Percentiles rank a stretch among this genome's conserved stretches.
phyloP scores from a whole-genome alignment of 2,888 invertebrate genomes.

The Agriopis marginaria region DNA sequence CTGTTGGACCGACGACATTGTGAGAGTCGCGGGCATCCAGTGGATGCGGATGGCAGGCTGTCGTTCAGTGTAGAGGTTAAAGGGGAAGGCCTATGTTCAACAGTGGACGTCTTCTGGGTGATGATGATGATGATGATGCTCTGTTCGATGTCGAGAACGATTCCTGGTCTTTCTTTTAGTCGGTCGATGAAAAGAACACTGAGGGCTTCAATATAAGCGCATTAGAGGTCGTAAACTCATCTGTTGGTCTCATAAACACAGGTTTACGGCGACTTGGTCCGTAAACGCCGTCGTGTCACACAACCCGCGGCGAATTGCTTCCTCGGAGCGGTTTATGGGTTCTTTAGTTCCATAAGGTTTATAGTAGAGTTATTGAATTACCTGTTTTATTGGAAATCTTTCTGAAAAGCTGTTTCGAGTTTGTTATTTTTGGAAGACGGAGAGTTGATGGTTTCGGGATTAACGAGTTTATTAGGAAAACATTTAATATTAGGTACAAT shows the following conservation, averaged over 20 bases:
- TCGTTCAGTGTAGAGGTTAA: too few relatives aligned
- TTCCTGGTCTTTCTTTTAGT: neutral
- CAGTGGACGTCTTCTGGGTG: too few relatives aligned
- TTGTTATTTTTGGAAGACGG: neutral
- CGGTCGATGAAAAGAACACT: neutral
- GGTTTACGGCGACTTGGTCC: slow-evolving; percentile 55
- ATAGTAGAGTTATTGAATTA: slow-evolving; percentile 37
- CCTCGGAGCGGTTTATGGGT: slow-evolving; percentile 59
- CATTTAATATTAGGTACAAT: neutral
- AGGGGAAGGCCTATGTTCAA: too few relatives aligned
- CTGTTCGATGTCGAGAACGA: neutral
- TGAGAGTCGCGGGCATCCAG: too few relatives aligned
- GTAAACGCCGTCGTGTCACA: slow-evolving; percentile 46
- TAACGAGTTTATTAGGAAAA: too few relatives aligned
- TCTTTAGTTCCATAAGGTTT: slow-evolving; percentile 52
- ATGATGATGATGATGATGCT: too few relatives aligned
- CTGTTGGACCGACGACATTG: too few relatives aligned
- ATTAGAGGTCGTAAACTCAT: slow-evolving; percentile 50
- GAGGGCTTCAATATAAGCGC: slow-evolving; percentile 3
- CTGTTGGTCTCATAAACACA: slow-evolving; percentile 59
- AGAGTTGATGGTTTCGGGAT: too few relatives aligned
- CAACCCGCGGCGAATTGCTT: slow-evolving; percentile 55
- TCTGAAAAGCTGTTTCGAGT: neutral
- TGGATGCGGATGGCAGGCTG: too few relatives aligned
- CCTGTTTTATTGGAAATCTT: slow-evolving; percentile 1